These are phyloP conservation scores for Anas capensis DNA, from an alignment of 2,797 vertebrate species.

Conservation along the genomic window DNA sequence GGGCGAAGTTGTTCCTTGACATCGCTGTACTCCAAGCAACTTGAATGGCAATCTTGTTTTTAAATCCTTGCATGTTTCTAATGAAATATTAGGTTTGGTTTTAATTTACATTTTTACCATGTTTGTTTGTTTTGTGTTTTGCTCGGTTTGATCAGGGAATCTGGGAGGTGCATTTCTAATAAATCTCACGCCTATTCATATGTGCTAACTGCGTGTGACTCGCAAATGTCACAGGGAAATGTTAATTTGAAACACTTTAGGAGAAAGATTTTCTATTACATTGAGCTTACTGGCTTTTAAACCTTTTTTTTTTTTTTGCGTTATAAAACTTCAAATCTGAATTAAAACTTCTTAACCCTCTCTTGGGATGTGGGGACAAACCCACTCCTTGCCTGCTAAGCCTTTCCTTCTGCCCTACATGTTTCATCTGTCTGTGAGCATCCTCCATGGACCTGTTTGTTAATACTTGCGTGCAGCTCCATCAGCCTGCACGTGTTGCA, in stretches of 20 bases:
- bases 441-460: neutral
- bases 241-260: neutral
- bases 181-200: neutral
- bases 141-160: neutral
- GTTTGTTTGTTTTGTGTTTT: slow-evolving; percentile 46
- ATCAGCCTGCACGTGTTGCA: neutral
- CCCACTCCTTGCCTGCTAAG: neutral
- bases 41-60: neutral
- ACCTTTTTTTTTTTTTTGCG: neutral
- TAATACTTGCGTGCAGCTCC: neutral
- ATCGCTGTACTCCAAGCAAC: slow-evolving; percentile 17
- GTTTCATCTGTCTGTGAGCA: neutral
- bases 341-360: neutral
- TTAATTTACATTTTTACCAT: slow-evolving; percentile 22
- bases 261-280: neutral
- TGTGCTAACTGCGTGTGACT: neutral
- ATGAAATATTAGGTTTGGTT: slow-evolving; percentile 10
- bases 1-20: slow-evolving; percentile 25
- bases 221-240: neutral
- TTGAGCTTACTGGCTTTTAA: neutral
- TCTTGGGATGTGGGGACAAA: neutral
- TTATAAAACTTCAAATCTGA: neutral
- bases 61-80: slow-evolving; percentile 12
- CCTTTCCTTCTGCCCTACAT: neutral
- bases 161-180: neutral